Evolutionary conservation across 92 coral and sea anemone genomes (phyloP), one percentile per base, ranked within the genome.

Genomic region (Pocillopora grandis): DNA sequence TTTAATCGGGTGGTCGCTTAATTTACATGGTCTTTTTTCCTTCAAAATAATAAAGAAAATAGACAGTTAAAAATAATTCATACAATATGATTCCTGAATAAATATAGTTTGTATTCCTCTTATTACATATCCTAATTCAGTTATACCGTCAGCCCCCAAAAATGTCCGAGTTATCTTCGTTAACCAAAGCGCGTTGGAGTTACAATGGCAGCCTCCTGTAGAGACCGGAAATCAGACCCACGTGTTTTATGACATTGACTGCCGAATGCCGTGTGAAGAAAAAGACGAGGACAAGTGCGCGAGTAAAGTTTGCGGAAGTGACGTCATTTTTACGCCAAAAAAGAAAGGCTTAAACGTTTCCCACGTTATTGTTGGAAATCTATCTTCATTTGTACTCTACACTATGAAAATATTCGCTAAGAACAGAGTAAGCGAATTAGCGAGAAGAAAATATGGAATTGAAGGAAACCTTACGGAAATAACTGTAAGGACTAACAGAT

Each of bases 331-430:
- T 49, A 42, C 60, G 33, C 94, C 95, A 11, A 55, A 75, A 12
- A 84, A 86, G 33, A 73, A 63, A 15, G 68, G 76, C 16, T 75
- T 88, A 12, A 77, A 71, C 12, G 59, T 66, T 31, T 10, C 84
- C 12, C 80, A 82, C 49, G 92, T 89, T 37, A 81, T 88, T 6
- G 87, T 94, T 16, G 66, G 87, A 31, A 84, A 89, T 15, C 89
- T 95, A 62, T 62, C 62, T 20, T 58, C 89, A 48, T 81, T 71
- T 20, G 83, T 84, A 19, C 79, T 62, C 3, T 95, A 93, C 78
- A 82, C 66, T 58, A 91, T 95, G 69, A 70, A 84, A 17, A 88
- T 95, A 20, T 93, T 89, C 80, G 88, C 90, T 7, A 89, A 67
- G 14, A 91, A 84, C 66, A 72, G 84, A 12, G 66, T 90, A 42